Base-by-base conservation (phyloP, 2,113 vertebrate genomes). In the Ciconia stormi region DNA sequence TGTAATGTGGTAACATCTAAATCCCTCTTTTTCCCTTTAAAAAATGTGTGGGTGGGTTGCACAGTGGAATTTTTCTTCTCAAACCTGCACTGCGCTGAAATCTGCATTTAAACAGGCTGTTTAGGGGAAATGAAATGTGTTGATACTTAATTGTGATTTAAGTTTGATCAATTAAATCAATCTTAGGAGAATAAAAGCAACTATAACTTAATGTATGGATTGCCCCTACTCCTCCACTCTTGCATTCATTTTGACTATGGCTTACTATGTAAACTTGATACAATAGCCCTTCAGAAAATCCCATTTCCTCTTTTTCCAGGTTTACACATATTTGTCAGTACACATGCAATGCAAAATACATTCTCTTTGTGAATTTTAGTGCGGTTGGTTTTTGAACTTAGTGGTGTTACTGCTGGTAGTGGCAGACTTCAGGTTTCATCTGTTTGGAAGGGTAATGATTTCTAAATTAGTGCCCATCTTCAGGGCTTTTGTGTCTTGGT, bases 141-240 rank as follows among this genome's bases (percentile, higher is more conserved):
- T 95, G 61, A 16, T 94, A 55, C 58, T 80, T 92, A 72, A 80
- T 83, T 95, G 95, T 90, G 74, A 77, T 83, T 53, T 53, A 63
- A 59, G 67, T 90, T 81, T 79, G 89, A 85, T n/a, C 29, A 49
- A 5, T 95, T 82, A 95, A 93, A 62, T 80, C 22, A 52, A 1
- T 29, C 4, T 44, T 47, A 44, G 67, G 80, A 90, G 38, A 74
- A 42, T 72, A 86, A 96, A 97, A 81, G 71, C 73, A 76, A 76
- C 73, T 65, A 6, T 53, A 52, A 67, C 29, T 94, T 79, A 42
- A 80, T n/a, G 11, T 15, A 29, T 59, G 44, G 76, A 22, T 92
- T 95, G 82, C 62, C 15, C 25, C 9, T 66, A 9, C 7, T 58
- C 47, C 44, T 44, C 8, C 12, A 13, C 16, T 50, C 13, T 50